These are phyloP conservation scores for Excalfactoria chinensis DNA, from an alignment of 2,113 vertebrate species.

Conservation along the genomic window DNA sequence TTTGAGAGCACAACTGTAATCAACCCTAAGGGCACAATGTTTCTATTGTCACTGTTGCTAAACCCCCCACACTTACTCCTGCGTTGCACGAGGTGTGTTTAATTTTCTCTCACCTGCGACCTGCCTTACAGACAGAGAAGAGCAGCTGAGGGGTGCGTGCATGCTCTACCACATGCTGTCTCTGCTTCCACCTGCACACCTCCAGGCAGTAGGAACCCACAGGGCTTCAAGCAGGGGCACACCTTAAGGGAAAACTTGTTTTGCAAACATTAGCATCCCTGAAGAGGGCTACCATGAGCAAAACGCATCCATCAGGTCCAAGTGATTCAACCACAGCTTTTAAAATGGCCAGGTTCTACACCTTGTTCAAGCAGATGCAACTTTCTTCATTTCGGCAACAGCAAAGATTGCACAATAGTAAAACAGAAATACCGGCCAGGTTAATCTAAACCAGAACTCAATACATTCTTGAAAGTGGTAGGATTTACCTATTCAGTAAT, in stretches of 20 bases:
- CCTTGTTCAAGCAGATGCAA: not conserved
- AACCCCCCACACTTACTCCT: not conserved
- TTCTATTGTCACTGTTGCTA: slow-evolving; percentile 10
- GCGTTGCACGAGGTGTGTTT: not conserved
- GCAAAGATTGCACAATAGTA: not conserved
- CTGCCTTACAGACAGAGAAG: not conserved
- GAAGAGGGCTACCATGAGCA: not conserved
- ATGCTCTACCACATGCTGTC: rapidly evolving
- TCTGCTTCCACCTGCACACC: not conserved
- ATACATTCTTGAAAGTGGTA: not conserved
- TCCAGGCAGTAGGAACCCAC: not conserved
- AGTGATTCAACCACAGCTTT: not conserved
- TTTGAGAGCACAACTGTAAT: slow-evolving; percentile 28
- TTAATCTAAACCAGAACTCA: not conserved
- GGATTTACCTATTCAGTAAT: not conserved
- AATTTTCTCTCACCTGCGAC: not conserved
- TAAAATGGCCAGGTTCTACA: not conserved
- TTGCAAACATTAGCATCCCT: not conserved
- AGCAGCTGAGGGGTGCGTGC: not conserved
- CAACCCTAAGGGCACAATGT: not conserved
- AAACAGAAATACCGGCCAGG: not conserved
- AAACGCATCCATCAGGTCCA: not conserved
- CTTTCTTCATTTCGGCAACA: not conserved
- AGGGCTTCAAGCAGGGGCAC: not conserved
- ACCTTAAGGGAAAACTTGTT: not conserved